Base-by-base conservation (phyloP, 2,888 invertebrate genomes). In the Megamerina dolium region DNA sequence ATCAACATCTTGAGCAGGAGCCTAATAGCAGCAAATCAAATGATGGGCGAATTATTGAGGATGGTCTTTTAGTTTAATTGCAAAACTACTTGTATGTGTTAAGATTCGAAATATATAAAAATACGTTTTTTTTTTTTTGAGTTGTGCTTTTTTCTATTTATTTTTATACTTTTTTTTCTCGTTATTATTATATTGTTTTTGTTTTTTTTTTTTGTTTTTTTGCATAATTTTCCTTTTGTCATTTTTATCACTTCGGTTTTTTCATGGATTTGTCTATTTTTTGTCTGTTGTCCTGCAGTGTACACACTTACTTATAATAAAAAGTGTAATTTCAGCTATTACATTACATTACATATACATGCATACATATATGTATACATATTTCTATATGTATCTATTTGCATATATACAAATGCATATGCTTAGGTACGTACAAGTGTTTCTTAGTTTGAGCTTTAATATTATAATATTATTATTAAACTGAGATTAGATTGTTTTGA, bases 121-220 rank as follows among this genome's bases (percentile, higher is more conserved):
- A 23, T 3, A 5, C 9, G 5, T 18, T 14, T 29, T 29, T 37
- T 19, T 37, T 12, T 42, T 46, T 32, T 39, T 23, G 21, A 34
- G 32, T 29, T 35, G 20, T 45, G n/a, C n/a, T n/a, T n/a, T 36
- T 29, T 5, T 32, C 40, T 30, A 27, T 43, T 41, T 31, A 38
- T 45, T 48, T 40, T 48, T 46, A 31, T 33, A 31, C 13, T 44
- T 44, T 51, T 43, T 41, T 16, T 16, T 37, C n/a, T 29, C 43
- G 48, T 41, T 45, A 3, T n/a, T 29, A 18, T 21, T 34, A 27
- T 45, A 44, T 47, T 47, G 46, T 34, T 45, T 50, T 18, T 27
- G 39, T 41, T 41, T 27, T 4, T 36, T 45, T 48, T 43, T 38
- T 29, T 19, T 32, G 29, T 14, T 33, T 41, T 41, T 46, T 48